Evolutionary conservation across 2,888 invertebrate genomes (phyloP).

Genomic region (Ennomos quercinarius): DNA sequence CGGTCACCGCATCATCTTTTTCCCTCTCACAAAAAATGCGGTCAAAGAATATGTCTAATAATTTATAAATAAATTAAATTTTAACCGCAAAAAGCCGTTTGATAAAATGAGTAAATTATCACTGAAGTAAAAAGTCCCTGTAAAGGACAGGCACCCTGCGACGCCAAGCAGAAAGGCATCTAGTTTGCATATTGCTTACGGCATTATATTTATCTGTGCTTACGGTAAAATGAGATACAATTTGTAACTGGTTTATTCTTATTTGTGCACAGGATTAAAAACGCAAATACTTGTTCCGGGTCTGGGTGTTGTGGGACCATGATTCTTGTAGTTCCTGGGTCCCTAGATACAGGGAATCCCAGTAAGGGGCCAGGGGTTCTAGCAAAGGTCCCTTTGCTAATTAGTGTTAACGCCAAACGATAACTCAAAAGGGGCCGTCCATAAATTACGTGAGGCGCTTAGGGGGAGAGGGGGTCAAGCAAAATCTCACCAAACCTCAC

Average conservation of each 20-base stretch:
- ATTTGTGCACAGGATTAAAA: too few species aligned
- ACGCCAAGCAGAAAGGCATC: constrained; percentile 4
- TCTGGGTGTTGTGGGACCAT: too few species aligned
- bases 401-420: too few species aligned
- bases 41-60: constrained; percentile 14
- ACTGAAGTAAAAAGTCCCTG: constrained; percentile 5
- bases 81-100: constrained; percentile 14
- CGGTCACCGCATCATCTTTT: constrained; percentile 19
- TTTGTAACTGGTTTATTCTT: constrained; percentile 17
- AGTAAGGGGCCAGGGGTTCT: too few species aligned
- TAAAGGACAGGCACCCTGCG: constrained; percentile 17
- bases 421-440: too few species aligned
- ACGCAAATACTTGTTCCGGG: too few species aligned
- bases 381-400: too few species aligned
- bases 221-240: constrained; percentile 26
- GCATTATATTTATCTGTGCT: constrained; percentile 4
- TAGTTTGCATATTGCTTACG: constrained; percentile 33
- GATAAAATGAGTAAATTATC: constrained; percentile 12
- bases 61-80: constrained; percentile 14
- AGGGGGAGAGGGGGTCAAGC: too few species aligned
- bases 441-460: too few species aligned
- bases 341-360: too few species aligned
- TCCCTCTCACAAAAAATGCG: constrained; percentile 2
- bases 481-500: too few species aligned
- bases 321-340: too few species aligned